phyloP scores from a whole-genome alignment of 2,797 vertebrate species.

The Neopelma chrysocephalum region DNA sequence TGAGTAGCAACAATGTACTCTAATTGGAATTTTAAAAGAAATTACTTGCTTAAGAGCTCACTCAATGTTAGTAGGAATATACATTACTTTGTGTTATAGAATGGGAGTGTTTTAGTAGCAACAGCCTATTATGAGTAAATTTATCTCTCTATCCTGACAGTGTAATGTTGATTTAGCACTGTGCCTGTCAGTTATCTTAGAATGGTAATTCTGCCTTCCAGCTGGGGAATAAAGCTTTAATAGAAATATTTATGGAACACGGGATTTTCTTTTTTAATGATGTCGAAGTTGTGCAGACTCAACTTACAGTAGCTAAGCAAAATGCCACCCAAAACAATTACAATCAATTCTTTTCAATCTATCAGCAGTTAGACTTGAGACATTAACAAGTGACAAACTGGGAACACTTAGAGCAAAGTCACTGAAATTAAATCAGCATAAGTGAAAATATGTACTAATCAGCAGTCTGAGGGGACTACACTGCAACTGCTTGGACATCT shows the following conservation, averaged over 20 bases:
- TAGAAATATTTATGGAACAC: slow-evolving; percentile 50
- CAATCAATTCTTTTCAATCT: background rate
- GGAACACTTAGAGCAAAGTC: background rate
- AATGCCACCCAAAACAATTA: slow-evolving; percentile 3
- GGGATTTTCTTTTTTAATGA: slow-evolving; percentile 10
- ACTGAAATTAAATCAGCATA: background rate
- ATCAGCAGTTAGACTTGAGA: background rate
- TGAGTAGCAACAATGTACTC: background rate
- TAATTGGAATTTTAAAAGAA: slow-evolving; percentile 31
- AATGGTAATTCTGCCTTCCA: slow-evolving; percentile 39
- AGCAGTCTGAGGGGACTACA: background rate
- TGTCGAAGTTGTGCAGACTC: background rate
- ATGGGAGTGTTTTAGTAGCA: background rate
- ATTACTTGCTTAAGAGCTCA: slow-evolving; percentile 24
- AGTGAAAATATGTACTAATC: background rate
- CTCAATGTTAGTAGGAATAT: background rate
- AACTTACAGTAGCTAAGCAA: background rate
- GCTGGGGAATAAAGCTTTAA: slow-evolving; percentile 37
- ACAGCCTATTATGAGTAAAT: slow-evolving; percentile 46
- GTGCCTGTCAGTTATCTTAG: slow-evolving; percentile 37
- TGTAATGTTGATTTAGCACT: slow-evolving; percentile 34
- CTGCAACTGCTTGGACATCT: background rate
- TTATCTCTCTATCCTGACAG: slow-evolving; percentile 27
- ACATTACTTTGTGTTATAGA: background rate
- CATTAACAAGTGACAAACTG: background rate